Evolutionary conservation across 92 coral and sea anemone genomes (phyloP).

Genomic region (Umimayanthus chanpuru): DNA sequence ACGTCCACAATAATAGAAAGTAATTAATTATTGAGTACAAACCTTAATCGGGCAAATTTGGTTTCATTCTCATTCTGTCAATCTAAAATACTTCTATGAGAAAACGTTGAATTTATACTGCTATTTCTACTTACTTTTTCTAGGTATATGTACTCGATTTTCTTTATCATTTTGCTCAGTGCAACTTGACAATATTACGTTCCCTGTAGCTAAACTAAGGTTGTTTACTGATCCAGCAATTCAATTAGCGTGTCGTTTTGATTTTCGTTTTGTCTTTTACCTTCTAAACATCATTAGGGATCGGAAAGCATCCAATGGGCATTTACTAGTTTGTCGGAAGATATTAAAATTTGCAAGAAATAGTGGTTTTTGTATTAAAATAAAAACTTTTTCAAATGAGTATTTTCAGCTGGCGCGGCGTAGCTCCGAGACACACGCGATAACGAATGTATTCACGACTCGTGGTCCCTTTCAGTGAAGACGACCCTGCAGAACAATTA

Average conservation of each 20-base stretch:
- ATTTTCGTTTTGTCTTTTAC: background rate
- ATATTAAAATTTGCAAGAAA: background rate
- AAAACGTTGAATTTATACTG: background rate
- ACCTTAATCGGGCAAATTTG: too few relatives aligned
- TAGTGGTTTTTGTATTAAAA: too few relatives aligned
- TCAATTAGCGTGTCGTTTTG: background rate
- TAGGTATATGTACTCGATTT: too few relatives aligned
- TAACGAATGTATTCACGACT: background rate
- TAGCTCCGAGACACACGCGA: background rate
- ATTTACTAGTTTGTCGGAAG: background rate
- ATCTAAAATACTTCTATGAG: background rate
- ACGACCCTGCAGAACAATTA: background rate
- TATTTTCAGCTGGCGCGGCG: background rate
- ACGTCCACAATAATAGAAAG: background rate
- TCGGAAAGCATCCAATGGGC: background rate
- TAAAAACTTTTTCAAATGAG: background rate
- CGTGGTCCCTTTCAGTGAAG: background rate
- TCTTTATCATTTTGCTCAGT: background rate
- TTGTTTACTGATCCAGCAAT: too few relatives aligned
- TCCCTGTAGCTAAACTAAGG: background rate
- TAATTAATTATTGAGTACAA: too few relatives aligned
- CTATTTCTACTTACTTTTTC: background rate
- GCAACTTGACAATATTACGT: too few relatives aligned
- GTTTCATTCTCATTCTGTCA: background rate
- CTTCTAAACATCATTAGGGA: background rate